phyloP scores from a whole-genome alignment of 2,888 invertebrate species.

The Gortyna flavago region DNA sequence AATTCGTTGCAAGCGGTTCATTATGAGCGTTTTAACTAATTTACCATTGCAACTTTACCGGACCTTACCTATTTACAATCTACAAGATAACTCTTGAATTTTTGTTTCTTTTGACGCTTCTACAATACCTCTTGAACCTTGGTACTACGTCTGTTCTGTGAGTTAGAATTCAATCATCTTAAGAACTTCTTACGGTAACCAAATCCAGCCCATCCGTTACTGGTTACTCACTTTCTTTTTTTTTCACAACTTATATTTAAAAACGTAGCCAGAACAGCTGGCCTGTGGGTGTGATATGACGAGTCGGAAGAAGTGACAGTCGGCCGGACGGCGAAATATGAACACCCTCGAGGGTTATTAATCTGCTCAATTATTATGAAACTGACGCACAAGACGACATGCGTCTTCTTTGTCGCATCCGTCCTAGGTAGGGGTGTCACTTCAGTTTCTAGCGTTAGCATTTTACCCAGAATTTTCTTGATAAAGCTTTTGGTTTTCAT shows the following conservation, averaged over 20 bases:
- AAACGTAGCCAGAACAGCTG: slow-evolving; percentile 51
- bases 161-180: background rate
- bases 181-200: background rate
- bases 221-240: slow-evolving; percentile 30
- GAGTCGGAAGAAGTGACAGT: slow-evolving; percentile 69
- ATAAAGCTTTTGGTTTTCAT: background rate
- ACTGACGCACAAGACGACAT: slow-evolving; percentile 82
- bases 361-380: slow-evolving; percentile 88
- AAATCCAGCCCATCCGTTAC: slow-evolving; percentile 10
- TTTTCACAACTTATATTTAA: slow-evolving; percentile 51
- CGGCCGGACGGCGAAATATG: slow-evolving; percentile 85
- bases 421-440: slow-evolving; percentile 79
- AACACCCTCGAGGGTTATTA: slow-evolving; percentile 85
- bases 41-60: too few relatives aligned
- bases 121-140: too few relatives aligned
- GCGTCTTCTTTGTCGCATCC: slow-evolving; percentile 86
- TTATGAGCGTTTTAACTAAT: slow-evolving; percentile 10
- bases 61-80: background rate
- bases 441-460: slow-evolving; percentile 9
- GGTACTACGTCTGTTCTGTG: background rate
- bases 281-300: slow-evolving; percentile 64
- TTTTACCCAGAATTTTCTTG: background rate
- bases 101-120: too few relatives aligned
- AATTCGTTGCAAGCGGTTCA: slow-evolving; percentile 42
- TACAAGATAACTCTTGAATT: background rate